phyloP scores from a whole-genome alignment of 2,888 invertebrate genomes.

The Drosophila nr. fundita region DNA sequence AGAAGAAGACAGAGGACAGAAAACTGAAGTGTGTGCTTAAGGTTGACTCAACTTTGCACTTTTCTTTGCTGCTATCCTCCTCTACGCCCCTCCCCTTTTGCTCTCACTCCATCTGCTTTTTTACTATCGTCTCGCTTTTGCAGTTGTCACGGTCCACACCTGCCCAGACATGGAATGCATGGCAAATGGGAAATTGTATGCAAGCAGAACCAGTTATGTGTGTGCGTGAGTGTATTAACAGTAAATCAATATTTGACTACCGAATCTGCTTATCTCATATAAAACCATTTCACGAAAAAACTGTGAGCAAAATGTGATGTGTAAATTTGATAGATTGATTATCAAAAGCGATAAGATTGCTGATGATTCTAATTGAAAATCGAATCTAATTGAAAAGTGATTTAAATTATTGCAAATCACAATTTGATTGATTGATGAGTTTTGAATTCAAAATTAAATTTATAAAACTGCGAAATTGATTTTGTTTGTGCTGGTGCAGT shows the following conservation, averaged over 20 bases:
- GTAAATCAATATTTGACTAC: constrained; percentile 62
- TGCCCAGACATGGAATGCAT: constrained; percentile 6
- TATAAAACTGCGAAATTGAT: constrained; percentile 25
- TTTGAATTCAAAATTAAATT: constrained; percentile 9
- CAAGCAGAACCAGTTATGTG: constrained; percentile 17
- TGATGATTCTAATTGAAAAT: not conserved
- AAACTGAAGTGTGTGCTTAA: constrained; percentile 51
- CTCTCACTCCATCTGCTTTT: constrained; percentile 2
- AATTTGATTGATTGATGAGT: constrained; percentile 21
- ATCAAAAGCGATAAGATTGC: not conserved
- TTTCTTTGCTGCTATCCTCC: not conserved
- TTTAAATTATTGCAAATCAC: not conserved
- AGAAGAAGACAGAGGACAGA: constrained; percentile 39
- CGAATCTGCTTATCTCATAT: not conserved
- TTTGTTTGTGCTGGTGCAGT: constrained; percentile 9
- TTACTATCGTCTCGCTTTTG: constrained; percentile 27
- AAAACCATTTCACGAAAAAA: not conserved
- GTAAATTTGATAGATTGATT: not conserved
- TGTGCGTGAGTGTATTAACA: constrained; percentile 44
- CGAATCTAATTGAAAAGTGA: constrained; percentile 5
- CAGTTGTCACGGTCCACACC: constrained; percentile 55
- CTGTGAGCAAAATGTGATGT: not conserved
- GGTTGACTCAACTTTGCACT: constrained; percentile 75
- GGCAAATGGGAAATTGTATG: not conserved
- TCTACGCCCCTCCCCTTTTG: not conserved